phyloP scores from a whole-genome alignment of 2,113 vertebrate species.

The Hymenochirus boettgeri region DNA sequence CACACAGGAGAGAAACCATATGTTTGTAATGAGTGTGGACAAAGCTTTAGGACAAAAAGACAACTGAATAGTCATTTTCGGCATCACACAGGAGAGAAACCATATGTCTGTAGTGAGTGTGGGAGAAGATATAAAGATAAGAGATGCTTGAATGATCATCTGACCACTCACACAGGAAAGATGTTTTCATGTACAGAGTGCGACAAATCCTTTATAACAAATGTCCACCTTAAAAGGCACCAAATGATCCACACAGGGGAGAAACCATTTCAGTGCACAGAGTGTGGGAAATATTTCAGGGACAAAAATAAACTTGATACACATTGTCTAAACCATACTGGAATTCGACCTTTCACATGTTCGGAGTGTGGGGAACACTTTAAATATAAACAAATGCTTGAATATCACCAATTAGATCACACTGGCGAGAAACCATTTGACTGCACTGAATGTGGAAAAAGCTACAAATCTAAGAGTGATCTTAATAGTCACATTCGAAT shows the following conservation, averaged over 20 bases:
- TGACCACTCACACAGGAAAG: background rate
- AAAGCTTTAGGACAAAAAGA: background rate
- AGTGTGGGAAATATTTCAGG: slow-evolving; percentile 41
- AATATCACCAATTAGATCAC: slow-evolving; percentile 7
- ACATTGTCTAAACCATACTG: background rate
- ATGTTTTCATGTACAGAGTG: slow-evolving; percentile 10
- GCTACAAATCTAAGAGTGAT: slow-evolving; percentile 52
- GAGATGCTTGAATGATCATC: slow-evolving; percentile 2
- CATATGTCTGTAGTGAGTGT: slow-evolving; percentile 52
- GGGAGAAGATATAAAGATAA: slow-evolving; percentile 42
- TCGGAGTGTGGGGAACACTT: background rate
- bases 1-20: background rate
- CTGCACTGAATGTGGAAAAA: slow-evolving; percentile 15
- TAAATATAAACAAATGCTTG: background rate
- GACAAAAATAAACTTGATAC: background rate
- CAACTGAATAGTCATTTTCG: background rate
- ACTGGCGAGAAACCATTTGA: background rate
- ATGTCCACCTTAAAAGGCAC: background rate
- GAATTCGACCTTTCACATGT: background rate
- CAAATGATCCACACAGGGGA: slow-evolving; percentile 52
- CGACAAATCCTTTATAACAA: background rate
- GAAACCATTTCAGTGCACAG: slow-evolving; percentile 49
- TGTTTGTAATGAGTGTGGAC: background rate
- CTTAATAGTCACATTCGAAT: slow-evolving; percentile 52
- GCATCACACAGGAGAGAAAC: slow-evolving; percentile 50